A percentile compares a stretch with the other conserved stretches of the same genome.
Evolutionary conservation across 2,888 invertebrate genomes (phyloP).

Genomic region (Rotaria sp.): DNA sequence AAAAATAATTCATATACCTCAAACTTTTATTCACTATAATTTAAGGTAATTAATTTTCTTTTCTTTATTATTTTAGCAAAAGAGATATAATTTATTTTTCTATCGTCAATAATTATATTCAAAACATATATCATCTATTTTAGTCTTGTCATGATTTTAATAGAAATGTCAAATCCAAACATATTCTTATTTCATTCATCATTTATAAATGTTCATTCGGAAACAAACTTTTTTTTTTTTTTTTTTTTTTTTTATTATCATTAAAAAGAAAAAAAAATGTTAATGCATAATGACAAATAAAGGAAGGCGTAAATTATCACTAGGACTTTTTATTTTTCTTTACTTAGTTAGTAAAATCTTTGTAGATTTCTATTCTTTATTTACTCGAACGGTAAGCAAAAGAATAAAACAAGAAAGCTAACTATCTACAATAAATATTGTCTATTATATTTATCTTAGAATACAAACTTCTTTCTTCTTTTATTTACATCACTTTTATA

Average conservation of each 20-base stretch:
- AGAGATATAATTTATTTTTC: not conserved
- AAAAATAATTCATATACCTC: not conserved
- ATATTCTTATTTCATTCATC: too few relatives aligned
- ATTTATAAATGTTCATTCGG: not conserved
- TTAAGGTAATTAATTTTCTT: too few relatives aligned
- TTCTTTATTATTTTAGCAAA: too few relatives aligned
- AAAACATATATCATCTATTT: not conserved
- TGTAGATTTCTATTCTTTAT: not conserved
- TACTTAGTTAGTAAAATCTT: not conserved
- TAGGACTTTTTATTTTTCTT: too few relatives aligned
- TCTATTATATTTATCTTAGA: too few relatives aligned
- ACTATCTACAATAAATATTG: too few relatives aligned
- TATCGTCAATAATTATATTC: not conserved
- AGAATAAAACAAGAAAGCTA: not conserved
- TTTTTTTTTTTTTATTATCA: not conserved
- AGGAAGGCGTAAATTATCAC: too few relatives aligned
- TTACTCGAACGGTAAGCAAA: not conserved
- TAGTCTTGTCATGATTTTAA: not conserved
- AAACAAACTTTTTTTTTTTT: not conserved
- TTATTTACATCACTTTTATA: too few relatives aligned
- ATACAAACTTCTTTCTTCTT: too few relatives aligned
- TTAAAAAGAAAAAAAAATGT: not conserved
- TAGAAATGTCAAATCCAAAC: too few relatives aligned
- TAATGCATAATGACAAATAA: not conserved
- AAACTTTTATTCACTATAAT: not conserved